These are phyloP conservation scores for Tetropium fuscum DNA, from an alignment of 2,888 invertebrate species.

Conservation along the genomic window DNA sequence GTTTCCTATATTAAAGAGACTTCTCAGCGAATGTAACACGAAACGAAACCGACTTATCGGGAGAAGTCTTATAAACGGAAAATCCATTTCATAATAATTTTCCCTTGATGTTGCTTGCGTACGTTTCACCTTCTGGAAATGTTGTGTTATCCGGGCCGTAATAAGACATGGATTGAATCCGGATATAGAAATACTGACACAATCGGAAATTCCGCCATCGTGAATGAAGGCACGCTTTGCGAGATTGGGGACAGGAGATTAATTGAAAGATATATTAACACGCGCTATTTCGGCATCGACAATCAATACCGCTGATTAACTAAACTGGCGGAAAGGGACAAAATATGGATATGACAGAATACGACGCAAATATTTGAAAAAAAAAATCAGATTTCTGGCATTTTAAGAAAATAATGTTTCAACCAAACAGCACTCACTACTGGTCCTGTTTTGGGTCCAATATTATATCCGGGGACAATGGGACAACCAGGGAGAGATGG, in stretches of 20 bases:
- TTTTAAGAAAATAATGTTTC: too few species aligned
- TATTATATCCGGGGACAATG: too few species aligned
- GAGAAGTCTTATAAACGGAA: slow-evolving; percentile 27
- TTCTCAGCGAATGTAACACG: slow-evolving; percentile 18
- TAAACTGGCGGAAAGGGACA: not conserved
- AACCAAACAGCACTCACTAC: too few species aligned
- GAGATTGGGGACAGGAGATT: slow-evolving; percentile 48
- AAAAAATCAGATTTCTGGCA: too few species aligned
- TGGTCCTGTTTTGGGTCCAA: too few species aligned
- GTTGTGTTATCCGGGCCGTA: slow-evolving; percentile 43
- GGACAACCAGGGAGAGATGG: too few species aligned
- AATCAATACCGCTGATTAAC: slow-evolving; percentile 16
- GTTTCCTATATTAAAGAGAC: slow-evolving; percentile 6
- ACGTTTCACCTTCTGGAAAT: slow-evolving; percentile 37
- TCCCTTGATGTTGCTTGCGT: slow-evolving; percentile 24
- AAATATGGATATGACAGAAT: too few species aligned
- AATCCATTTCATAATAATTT: slow-evolving; percentile 46
- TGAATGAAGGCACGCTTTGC: slow-evolving; percentile 32
- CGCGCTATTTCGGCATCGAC: slow-evolving; percentile 24
- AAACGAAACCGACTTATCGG: slow-evolving; percentile 28
- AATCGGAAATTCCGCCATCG: slow-evolving; percentile 51
- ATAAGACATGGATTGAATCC: slow-evolving; percentile 48
- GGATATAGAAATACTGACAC: slow-evolving; percentile 56
- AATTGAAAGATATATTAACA: slow-evolving; percentile 53
- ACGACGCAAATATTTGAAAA: too few species aligned